Evolutionary conservation across 2,113 vertebrate species (phyloP), one percentile per base, ranked within the genome.

Genomic region (Tor tambroides): DNA sequence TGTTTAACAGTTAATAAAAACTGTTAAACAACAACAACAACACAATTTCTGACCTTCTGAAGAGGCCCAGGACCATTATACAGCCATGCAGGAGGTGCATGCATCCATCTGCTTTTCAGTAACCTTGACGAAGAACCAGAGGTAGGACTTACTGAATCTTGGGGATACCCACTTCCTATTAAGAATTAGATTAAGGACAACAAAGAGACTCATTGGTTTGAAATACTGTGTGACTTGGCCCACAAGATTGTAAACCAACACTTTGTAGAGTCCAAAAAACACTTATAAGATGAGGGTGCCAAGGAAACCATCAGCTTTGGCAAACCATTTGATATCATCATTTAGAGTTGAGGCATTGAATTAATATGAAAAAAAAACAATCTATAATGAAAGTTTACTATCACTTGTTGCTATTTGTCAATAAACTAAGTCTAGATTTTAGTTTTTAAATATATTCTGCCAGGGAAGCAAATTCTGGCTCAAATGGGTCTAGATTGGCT

Each of bases 241-340:
- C 79, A 43, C 43, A 41, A 26, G 3, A 26, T 43, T 4, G 32
- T 19, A 81, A 63, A 65, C 15, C 23, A 81, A 46, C n/a, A 43
- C 35, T 26, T 80, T 61, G 75, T 28, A 43, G 59, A 28, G n/a
- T 43, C 38, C 38, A n/a, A 81, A 21, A 81, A 65, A 65, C 80
- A 28, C 35, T 65, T 81, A 2, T 65, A 65, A 81, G 8, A 21
- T 8, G 4, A 30, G n/a, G 46, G 23, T 4, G 59, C 80, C 38
- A 81, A 41, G 23, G n/a, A n/a, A 81, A 65, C 79, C 79, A 46
- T 81, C 59, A 21, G n/a, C 26, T 65, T 43, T 46, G 59, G 80
- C 80, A 67, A 82, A 46, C 0, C 9, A 67, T 46, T 46, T 46
- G 7, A 63, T 65, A 81, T 82, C 15, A 65, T 46, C 1, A 0